These are phyloP conservation scores for Diplogasteroides magnus DNA, from an alignment of 1,140 invertebrate genomes.

Conservation along the genomic window DNA sequence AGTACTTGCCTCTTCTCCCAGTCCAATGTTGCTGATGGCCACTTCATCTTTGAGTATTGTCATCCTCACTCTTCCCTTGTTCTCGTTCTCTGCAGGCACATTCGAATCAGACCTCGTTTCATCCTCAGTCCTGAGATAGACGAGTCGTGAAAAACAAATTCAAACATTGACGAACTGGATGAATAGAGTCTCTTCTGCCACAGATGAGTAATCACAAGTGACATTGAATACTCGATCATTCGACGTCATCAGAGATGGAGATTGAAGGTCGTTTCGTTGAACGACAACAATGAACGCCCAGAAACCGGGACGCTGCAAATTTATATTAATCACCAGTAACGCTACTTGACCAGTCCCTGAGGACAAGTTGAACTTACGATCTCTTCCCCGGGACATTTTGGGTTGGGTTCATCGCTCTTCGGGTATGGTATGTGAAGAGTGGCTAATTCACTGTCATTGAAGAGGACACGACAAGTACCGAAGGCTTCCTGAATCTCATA, in stretches of 20 bases:
- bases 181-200: constrained; percentile 20
- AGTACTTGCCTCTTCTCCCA: constrained; percentile 39
- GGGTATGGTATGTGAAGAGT: constrained; percentile 44
- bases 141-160: neutral
- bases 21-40: constrained; percentile 44
- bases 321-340: constrained; percentile 15
- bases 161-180: neutral
- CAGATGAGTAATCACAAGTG: constrained; percentile 49
- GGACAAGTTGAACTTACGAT: constrained; percentile 13
- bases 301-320: constrained; percentile 33
- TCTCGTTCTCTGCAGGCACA: no score
- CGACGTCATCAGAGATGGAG: constrained; percentile 41
- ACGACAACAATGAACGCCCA: constrained; percentile 48
- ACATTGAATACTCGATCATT: constrained; percentile 49
- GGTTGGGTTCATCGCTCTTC: constrained; percentile 37
- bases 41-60: constrained; percentile 38
- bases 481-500: constrained; percentile 41
- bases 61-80: no score
- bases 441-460: constrained; percentile 30
- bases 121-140: constrained; percentile 7
- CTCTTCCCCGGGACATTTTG: constrained; percentile 43
- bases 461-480: constrained; percentile 35
- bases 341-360: neutral
- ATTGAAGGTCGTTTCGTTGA: constrained; percentile 44
- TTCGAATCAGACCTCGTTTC: no score